Base-by-base conservation (phyloP, 2,888 invertebrate species). In the Nephrotoma guestfalica region DNA sequence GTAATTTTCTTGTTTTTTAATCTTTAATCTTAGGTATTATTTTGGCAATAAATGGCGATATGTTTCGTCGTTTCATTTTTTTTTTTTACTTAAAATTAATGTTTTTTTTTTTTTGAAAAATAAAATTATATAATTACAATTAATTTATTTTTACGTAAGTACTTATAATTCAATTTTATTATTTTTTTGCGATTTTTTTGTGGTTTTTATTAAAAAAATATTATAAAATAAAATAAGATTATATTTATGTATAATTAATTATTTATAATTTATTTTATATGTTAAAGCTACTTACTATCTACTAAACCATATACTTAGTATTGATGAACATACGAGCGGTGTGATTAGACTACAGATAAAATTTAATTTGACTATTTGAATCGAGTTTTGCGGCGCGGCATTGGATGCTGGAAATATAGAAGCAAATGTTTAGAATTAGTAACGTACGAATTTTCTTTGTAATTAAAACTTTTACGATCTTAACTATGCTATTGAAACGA, bases 41-140 rank as follows among this genome's bases (percentile, higher is more conserved):
- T 84, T 85, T 85, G 85, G 85, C 85, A 85, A 43, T 85, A 85
- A 85, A 85, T 85, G 85, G 85, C 85, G 85, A 85, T 85, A 85
- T 85, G 85, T 85, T 85, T 85, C 43, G 45, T 85, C 85, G 41
- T 85, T 85, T 43, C 41, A 85, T 18, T 85, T 85, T 43, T 85
- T 15, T 41, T 83, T 84, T 84, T 84, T 15, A 84, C n/a, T 84
- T 84, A 83, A 40, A 41, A n/a, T 84, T 84, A 84, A 40, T 13
- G 83, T 83, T 83, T 83, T 83, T 40, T 83, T 83, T 83, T 11
- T n/a, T 51, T 51, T 57, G 6, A 57, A 71, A 71, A 71, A 71
- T 18, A 71, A 71, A 71, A 71, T 84, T 41, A 84, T 41, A 84
- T 41, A 83, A 7, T 13, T 41, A 84, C 41, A 84, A 41, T 84